Conservation (phyloP, 2,113 vertebrate genomes). For the Myiozetetes cayanensis region DNA sequence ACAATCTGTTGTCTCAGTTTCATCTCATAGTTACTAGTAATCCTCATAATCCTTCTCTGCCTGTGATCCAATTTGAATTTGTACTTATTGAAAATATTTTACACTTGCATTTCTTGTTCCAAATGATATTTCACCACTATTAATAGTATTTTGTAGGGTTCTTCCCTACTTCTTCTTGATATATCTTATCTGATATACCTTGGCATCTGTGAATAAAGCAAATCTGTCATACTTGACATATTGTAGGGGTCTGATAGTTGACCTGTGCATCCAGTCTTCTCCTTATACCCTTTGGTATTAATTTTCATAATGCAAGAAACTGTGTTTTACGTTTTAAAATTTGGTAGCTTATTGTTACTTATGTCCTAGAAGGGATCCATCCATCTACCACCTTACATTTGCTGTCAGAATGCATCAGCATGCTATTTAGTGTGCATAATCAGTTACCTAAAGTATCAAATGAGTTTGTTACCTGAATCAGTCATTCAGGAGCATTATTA, state of each 20-base stretch:
- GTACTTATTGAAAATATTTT: background rate
- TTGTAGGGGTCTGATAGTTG: background rate
- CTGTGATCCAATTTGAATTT: background rate
- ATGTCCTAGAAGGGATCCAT: background rate
- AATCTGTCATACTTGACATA: background rate
- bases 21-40: background rate
- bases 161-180: background rate
- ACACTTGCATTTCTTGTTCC: background rate
- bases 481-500: background rate
- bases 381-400: background rate
- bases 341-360: background rate
- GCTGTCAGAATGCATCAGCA: background rate
- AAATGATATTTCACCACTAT: background rate
- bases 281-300: background rate
- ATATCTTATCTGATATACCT: background rate
- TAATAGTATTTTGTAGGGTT: background rate
- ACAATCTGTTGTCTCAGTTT: background rate
- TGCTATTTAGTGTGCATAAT: background rate
- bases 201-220: background rate
- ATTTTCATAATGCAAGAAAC: background rate
- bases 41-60: background rate
- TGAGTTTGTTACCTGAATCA: background rate
- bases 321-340: background rate
- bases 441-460: background rate
- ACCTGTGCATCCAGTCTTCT: background rate